Conservation (phyloP, 2,797 vertebrate genomes). For the Pantherophis vulpinus region DNA sequence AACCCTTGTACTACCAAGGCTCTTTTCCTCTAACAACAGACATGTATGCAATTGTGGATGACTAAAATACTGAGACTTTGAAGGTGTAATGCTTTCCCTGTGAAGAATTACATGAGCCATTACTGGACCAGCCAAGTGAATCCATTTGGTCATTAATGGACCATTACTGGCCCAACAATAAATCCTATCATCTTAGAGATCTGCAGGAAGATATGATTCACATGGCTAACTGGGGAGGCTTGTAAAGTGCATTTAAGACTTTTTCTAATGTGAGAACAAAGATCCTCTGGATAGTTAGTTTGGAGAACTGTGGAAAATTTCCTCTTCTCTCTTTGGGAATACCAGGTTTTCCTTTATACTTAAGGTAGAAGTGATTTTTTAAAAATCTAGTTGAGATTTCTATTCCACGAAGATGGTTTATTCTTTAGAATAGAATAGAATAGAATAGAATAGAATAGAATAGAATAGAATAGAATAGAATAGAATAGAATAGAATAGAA, state of each 20-base stretch:
- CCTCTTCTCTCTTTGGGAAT: not conserved
- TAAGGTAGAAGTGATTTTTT: not conserved
- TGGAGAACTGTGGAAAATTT: not conserved
- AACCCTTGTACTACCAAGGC: too few relatives aligned
- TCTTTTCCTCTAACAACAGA: not conserved
- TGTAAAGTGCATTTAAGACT: not conserved
- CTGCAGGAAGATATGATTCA: not conserved
- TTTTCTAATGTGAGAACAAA: not conserved
- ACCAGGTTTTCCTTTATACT: not conserved
- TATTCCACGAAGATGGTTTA: not conserved
- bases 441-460: too few relatives aligned
- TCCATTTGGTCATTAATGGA: not conserved
- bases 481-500: too few relatives aligned
- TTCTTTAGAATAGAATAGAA: not conserved
- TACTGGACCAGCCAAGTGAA: not conserved
- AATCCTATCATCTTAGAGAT: not conserved
- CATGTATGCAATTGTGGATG: not conserved
- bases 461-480: too few relatives aligned
- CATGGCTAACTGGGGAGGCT: not conserved
- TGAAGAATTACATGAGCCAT: not conserved
- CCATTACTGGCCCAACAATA: not conserved
- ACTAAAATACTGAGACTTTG: not conserved
- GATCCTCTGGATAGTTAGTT: not conserved
- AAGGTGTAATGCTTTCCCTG: not conserved
- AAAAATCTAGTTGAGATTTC: constrained; percentile 12